These are phyloP conservation scores for Acanthurus tractus DNA, from an alignment of 2,797 vertebrate species.

Conservation along the genomic window DNA sequence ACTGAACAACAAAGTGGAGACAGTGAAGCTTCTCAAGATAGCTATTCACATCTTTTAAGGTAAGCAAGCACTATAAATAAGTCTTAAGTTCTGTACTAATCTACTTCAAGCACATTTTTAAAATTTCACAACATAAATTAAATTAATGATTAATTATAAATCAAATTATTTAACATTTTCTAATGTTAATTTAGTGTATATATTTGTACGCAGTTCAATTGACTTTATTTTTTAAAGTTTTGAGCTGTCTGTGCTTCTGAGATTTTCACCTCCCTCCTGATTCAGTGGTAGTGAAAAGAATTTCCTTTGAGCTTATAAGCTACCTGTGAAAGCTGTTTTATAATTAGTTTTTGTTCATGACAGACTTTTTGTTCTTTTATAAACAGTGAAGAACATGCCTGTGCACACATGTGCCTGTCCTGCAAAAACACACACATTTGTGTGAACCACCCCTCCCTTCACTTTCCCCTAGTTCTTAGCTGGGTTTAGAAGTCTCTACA, in stretches of 20 bases:
- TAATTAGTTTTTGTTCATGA: not conserved
- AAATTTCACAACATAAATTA: not conserved
- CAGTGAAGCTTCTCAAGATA: conserved; percentile 35
- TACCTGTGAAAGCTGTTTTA: not conserved
- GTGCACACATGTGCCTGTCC: not conserved
- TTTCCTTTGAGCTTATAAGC: not conserved
- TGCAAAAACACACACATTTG: not conserved
- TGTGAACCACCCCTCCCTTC: not conserved
- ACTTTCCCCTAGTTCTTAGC: not conserved
- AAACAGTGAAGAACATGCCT: conserved; percentile 5
- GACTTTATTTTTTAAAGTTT: not conserved
- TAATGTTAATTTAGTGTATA: not conserved
- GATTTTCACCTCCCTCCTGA: not conserved
- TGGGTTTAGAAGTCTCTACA: conserved; percentile 31
- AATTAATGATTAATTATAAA: too few relatives aligned
- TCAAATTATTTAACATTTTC: too few relatives aligned
- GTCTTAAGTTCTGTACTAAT: not conserved
- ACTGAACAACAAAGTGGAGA: conserved; percentile 46
- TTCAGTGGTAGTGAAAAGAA: not conserved
- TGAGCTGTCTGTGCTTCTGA: not conserved
- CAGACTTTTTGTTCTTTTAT: conserved; percentile 15
- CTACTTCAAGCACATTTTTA: not conserved
- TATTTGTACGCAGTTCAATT: not conserved
- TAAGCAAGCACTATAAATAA: conserved; percentile 48
- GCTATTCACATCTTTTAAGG: conserved; percentile 58